Conservation (phyloP, 92 coral and sea anemone species). For the Hydrozoanthus gracilis region DNA sequence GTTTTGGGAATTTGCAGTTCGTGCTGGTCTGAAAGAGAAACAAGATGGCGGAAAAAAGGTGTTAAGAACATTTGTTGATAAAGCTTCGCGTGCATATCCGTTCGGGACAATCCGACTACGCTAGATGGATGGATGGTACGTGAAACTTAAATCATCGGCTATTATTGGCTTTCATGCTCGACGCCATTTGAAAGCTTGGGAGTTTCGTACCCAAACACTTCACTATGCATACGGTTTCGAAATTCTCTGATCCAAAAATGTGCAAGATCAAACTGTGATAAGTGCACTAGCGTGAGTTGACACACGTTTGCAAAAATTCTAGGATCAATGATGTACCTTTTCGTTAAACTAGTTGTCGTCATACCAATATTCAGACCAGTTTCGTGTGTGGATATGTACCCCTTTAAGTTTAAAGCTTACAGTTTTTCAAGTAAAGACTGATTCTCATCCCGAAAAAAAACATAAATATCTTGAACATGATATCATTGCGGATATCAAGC, state of each 20-base stretch:
- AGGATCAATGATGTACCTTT: background rate
- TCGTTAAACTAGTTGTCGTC: background rate
- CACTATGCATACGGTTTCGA: too few species aligned
- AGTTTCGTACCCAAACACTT: too few species aligned
- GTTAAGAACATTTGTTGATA: background rate
- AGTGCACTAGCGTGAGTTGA: background rate
- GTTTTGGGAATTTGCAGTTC: background rate
- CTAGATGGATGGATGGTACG: conserved; percentile 7
- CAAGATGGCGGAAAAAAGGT: conserved; percentile 38
- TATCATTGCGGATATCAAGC: too few species aligned
- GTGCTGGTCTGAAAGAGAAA: background rate
- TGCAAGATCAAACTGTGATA: too few species aligned
- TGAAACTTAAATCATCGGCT: background rate
- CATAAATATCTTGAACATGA: too few species aligned
- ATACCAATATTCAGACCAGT: background rate
- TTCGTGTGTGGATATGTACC: background rate
- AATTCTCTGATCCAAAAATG: too few species aligned
- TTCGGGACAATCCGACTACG: background rate
- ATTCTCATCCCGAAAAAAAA: too few species aligned
- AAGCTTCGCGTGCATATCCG: conserved; percentile 33
- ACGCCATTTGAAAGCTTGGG: too few species aligned
- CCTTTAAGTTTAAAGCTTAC: background rate
- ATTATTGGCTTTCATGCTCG: background rate
- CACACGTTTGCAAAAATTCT: background rate
- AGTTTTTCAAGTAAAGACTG: background rate